Conservation (phyloP, 2,797 vertebrate genomes). For the Sebastes taczanowskii region DNA sequence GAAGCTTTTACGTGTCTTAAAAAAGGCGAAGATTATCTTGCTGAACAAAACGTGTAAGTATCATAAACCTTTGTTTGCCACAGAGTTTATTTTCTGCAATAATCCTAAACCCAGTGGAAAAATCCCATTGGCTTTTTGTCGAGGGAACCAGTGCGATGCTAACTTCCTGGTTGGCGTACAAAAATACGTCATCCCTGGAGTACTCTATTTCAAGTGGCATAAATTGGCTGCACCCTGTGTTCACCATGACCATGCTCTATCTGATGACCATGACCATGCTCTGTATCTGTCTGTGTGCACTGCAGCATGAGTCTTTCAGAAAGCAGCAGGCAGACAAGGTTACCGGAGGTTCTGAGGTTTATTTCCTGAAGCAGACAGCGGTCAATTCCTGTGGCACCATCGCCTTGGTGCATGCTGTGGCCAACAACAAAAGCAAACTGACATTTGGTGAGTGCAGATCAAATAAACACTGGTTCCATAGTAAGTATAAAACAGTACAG, state of each 20-base stretch:
- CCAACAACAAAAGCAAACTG: constrained; percentile 91
- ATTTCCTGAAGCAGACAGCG: constrained; percentile 94
- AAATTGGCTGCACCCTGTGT: not conserved
- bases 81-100: too few species aligned
- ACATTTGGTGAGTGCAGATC: constrained; percentile 86
- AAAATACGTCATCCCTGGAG: too few species aligned
- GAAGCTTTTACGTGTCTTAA: too few species aligned
- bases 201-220: not conserved
- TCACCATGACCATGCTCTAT: not conserved
- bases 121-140: too few species aligned
- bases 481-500: not conserved
- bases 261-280: not conserved
- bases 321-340: constrained; percentile 88
- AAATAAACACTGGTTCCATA: not conserved
- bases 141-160: too few species aligned
- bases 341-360: constrained; percentile 84
- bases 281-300: not conserved
- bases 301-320: constrained; percentile 93
- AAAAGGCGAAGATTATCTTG: too few species aligned
- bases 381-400: constrained; percentile 96
- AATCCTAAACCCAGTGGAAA: too few species aligned
- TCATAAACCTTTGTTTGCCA: too few species aligned
- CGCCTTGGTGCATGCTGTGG: constrained; percentile 92
- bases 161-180: too few species aligned
- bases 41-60: too few species aligned